phyloP scores from a whole-genome alignment of 2,113 vertebrate species.

The Euleptes europaea region DNA sequence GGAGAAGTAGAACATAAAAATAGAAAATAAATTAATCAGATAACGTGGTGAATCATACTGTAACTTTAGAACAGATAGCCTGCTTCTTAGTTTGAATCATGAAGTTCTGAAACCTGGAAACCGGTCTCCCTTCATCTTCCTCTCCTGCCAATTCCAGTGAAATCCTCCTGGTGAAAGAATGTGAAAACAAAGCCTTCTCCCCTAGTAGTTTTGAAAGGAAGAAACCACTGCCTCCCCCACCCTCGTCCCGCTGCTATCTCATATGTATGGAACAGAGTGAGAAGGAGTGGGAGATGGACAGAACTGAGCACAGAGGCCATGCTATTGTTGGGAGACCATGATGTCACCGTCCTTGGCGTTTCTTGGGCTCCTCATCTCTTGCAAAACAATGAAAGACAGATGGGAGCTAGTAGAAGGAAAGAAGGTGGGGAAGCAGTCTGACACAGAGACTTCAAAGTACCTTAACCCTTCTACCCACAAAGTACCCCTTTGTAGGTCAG shows the following conservation, averaged over 20 bases:
- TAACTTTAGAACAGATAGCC: neutral
- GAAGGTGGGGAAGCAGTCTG: neutral
- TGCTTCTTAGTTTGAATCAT: neutral
- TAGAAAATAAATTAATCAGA: too few species aligned
- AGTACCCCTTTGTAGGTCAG: neutral
- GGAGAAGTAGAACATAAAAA: too few species aligned
- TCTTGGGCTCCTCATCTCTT: neutral
- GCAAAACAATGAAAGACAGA: constrained; percentile 5
- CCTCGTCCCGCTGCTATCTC: too few species aligned
- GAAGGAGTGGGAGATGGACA: neutral
- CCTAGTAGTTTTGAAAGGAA: neutral
- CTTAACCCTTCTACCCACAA: too few species aligned
- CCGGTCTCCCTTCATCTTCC: neutral
- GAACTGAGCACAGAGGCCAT: neutral
- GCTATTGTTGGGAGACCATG: constrained; percentile 29
- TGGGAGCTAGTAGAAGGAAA: neutral
- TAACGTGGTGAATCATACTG: neutral
- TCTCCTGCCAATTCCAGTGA: neutral
- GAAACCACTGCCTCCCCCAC: neutral
- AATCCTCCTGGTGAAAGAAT: neutral
- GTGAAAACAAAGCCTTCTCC: neutral
- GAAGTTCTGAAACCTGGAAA: neutral
- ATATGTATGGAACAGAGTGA: neutral
- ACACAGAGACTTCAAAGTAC: neutral
- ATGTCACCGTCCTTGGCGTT: constrained; percentile 18